Evolutionary conservation across 2,113 vertebrate species (phyloP).

Genomic region (Erinaceus europaeus): DNA sequence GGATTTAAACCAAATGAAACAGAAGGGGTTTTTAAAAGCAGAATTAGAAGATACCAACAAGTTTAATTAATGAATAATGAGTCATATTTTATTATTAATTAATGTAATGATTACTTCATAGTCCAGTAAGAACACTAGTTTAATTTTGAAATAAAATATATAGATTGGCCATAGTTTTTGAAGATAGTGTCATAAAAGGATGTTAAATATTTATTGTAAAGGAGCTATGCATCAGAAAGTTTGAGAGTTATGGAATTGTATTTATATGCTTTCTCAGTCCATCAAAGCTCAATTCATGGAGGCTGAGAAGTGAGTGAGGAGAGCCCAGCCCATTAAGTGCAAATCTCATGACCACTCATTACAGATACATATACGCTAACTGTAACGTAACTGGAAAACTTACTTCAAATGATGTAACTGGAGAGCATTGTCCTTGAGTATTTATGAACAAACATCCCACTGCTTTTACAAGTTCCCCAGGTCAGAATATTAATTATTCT

Average conservation of each 20-base stretch:
- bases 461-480: background rate
- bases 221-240: background rate
- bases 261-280: background rate
- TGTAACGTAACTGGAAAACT: background rate
- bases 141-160: background rate
- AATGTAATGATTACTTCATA: background rate
- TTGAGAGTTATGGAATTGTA: background rate
- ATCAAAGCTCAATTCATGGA: background rate
- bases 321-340: background rate
- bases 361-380: background rate
- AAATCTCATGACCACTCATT: background rate
- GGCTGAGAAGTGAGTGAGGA: background rate
- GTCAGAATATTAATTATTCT: background rate
- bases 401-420: background rate
- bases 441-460: background rate
- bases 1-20: too few species aligned
- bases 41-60: too few species aligned
- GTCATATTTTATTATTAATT: background rate
- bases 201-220: background rate
- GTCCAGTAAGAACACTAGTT: background rate
- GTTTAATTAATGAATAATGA: too few species aligned
- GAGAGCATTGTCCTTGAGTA: background rate
- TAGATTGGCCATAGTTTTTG: background rate
- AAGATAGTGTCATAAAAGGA: background rate
- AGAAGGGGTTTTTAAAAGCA: too few species aligned